phyloP scores from a whole-genome alignment of 2,888 invertebrate species.

The Drosophila flavopinicola region DNA sequence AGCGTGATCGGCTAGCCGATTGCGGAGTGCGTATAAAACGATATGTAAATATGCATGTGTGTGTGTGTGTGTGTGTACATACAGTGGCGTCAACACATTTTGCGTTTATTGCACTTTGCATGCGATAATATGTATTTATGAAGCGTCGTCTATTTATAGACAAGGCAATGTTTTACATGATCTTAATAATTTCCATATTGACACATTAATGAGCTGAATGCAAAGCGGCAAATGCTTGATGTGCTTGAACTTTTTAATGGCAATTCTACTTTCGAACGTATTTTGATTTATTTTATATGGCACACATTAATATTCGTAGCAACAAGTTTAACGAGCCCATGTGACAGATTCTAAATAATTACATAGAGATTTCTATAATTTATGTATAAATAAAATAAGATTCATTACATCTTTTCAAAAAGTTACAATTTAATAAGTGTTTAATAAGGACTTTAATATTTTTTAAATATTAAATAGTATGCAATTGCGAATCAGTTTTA shows the following conservation, averaged over 20 bases:
- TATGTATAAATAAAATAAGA: too few relatives aligned
- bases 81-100: slow-evolving; percentile 53
- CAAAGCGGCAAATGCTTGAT: slow-evolving; percentile 21
- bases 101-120: slow-evolving; percentile 60
- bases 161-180: slow-evolving; percentile 33
- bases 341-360: not conserved
- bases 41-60: not conserved
- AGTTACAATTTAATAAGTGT: too few relatives aligned
- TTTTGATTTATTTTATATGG: slow-evolving; percentile 21
- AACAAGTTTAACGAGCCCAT: not conserved
- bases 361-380: too few relatives aligned
- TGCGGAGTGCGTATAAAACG: slow-evolving; percentile 27
- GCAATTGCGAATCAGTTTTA: too few relatives aligned
- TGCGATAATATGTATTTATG: slow-evolving; percentile 44
- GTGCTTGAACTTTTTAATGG: slow-evolving; percentile 54
- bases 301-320: not conserved
- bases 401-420: too few relatives aligned
- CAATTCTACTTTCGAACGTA: slow-evolving; percentile 23
- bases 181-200: slow-evolving; percentile 66
- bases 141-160: slow-evolving; percentile 50
- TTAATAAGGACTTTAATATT: too few relatives aligned
- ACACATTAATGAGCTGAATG: slow-evolving; percentile 55
- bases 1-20: slow-evolving; percentile 37
- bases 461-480: too few relatives aligned
- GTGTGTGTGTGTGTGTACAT: slow-evolving; percentile 4